These are phyloP conservation scores for Malurus leucopterus DNA, from an alignment of 2,797 vertebrate species.

Conservation along the genomic window DNA sequence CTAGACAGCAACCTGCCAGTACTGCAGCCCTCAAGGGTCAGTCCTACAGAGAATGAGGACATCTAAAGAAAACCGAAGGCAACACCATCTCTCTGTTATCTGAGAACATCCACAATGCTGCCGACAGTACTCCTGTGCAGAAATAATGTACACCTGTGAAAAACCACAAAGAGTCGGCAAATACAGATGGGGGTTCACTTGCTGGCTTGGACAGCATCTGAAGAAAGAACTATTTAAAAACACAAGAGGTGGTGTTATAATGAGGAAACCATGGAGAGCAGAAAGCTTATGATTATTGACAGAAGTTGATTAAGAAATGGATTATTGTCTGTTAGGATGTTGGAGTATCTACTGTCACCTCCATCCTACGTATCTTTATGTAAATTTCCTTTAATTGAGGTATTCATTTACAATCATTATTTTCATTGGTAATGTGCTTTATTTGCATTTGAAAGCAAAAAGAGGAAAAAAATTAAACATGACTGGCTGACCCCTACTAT, in stretches of 20 bases:
- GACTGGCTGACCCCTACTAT: constrained; percentile 39
- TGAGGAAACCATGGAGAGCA: constrained; percentile 64
- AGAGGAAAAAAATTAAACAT: constrained; percentile 14
- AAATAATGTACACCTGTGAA: constrained; percentile 46
- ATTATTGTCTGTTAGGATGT: constrained; percentile 48
- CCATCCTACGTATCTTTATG: constrained; percentile 18
- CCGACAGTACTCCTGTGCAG: constrained; percentile 1
- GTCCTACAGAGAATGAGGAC: constrained; percentile 46
- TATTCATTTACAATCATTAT: constrained; percentile 50
- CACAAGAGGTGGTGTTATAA: constrained; percentile 63
- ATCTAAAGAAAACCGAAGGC: constrained; percentile 59
- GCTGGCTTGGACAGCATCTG: constrained; percentile 32
- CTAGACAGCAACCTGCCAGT: constrained; percentile 45
- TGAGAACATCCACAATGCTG: constrained; percentile 52
- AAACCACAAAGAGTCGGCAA: constrained; percentile 43
- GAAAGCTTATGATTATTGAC: constrained; percentile 55
- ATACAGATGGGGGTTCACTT: constrained; percentile 22
- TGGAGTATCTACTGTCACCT: constrained; percentile 1
- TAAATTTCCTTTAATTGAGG: constrained; percentile 54
- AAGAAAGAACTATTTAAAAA: constrained; percentile 64
- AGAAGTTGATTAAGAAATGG: constrained; percentile 59
- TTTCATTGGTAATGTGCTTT: constrained; percentile 52
- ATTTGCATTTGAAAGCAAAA: constrained; percentile 60
- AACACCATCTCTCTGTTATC: constrained; percentile 39
- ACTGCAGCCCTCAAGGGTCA: constrained; percentile 48